Evolutionary conservation across 2,888 invertebrate species (phyloP), one percentile per base, ranked within the genome.

Genomic region (Drosophila macrospina): DNA sequence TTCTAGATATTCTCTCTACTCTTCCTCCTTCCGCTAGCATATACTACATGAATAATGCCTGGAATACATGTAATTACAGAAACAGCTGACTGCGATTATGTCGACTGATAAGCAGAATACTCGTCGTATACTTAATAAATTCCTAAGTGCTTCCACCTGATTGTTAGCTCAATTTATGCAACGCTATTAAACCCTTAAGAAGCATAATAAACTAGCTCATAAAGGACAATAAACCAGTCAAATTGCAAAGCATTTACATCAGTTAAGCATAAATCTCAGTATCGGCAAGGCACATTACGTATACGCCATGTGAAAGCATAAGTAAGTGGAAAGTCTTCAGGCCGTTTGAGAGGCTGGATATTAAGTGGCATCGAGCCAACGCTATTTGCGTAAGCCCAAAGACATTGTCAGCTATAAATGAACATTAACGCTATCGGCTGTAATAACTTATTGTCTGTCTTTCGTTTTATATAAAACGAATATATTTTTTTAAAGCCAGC

Each of bases 171-270:
- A 30, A 51, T 59, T 32, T 32, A 24, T 41, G 28, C 11, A 32
- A 15, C n/a, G 20, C 30, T 24, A 32, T 41, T 30, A 41, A 39
- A 20, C 15, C n/a, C 13, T 30, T 44, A 36, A 52, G 39, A 30
- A 47, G 45, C 66, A 73, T 74, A 75, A 82, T 82, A 80, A 80
- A 80, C 83, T 82, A 69, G 69, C 82, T 82, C 79, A 82, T 79
- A 79, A 79, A 82, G 82, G 79, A 79, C 82, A 79, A 82, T 79
- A 79, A 82, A 82, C 82, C 82, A 54, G 82, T 79, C 79, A 82
- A 79, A 79, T 79, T 75, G 76, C 71, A 61, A 64, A 61, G 67
- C 80, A 82, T 79, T 79, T 75, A 79, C 79, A 79, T 69, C 75
- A 67, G 79, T 75, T 79, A 63, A 63, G 72, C 71, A 74, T 79